phyloP scores from a whole-genome alignment of 2,888 invertebrate genomes.

The Chelonus formosanus region DNA sequence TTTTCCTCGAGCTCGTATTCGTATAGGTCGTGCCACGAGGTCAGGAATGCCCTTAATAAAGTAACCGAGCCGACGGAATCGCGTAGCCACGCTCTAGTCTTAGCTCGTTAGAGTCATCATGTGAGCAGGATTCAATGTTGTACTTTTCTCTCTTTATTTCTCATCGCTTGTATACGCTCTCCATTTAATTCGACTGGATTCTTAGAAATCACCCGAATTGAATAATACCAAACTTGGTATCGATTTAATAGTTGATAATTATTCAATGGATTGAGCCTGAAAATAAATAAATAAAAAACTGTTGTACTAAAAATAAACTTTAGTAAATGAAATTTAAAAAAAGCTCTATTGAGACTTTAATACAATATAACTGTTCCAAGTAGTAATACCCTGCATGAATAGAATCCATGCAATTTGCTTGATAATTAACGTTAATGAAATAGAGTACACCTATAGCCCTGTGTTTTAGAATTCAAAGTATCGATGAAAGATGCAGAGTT shows the following conservation, averaged over 20 bases:
- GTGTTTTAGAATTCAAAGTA: conserved; percentile 47
- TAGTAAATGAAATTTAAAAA: no score
- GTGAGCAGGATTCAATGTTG: not conserved
- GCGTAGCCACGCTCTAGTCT: conserved; percentile 40
- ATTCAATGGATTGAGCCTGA: not conserved
- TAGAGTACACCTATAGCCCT: conserved; percentile 47
- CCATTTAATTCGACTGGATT: not conserved
- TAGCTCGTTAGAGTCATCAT: conserved; percentile 24
- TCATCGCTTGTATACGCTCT: not conserved
- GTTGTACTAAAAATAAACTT: conserved; percentile 50
- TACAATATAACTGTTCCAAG: no score
- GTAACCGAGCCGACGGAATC: conserved; percentile 49
- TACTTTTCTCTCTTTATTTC: not conserved
- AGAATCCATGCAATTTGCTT: no score
- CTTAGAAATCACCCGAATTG: no score
- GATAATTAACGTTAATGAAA: conserved; percentile 50
- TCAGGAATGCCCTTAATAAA: conserved; percentile 63
- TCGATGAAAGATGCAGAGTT: conserved; percentile 32
- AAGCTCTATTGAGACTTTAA: no score
- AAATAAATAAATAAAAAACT: not conserved
- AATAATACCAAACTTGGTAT: not conserved
- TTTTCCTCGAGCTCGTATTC: conserved; percentile 46
- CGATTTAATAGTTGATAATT: not conserved
- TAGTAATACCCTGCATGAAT: no score
- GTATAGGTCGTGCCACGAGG: conserved; percentile 55